Conservation (phyloP, 1,140 invertebrate genomes). For the Drosophila simulans region DNA sequence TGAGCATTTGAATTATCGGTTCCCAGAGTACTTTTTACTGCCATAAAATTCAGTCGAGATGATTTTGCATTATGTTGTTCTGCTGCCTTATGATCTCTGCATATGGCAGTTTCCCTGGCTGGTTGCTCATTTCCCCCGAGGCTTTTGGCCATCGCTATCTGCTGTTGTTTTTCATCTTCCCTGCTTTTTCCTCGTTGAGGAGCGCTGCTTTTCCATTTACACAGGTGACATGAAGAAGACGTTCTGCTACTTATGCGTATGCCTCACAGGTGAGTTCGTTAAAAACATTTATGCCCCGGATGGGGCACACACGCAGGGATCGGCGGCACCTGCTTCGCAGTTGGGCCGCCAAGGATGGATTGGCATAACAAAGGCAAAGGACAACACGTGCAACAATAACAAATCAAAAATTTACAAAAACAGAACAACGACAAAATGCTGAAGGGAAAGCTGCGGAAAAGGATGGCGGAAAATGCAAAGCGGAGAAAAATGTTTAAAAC, state of each 20-base stretch:
- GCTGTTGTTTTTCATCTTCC: slow-evolving; percentile 27
- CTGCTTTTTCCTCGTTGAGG: not conserved
- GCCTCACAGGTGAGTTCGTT: slow-evolving; percentile 65
- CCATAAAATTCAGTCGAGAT: slow-evolving; percentile 1
- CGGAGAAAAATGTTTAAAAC: slow-evolving; percentile 77
- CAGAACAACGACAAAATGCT: slow-evolving; percentile 56
- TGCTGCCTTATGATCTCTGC: slow-evolving; percentile 27
- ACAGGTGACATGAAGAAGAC: slow-evolving; percentile 42
- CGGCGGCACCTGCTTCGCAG: slow-evolving; percentile 21
- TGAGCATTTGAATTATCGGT: not conserved
- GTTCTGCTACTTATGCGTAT: slow-evolving; percentile 59
- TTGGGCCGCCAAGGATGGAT: slow-evolving; percentile 66
- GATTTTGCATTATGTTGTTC: slow-evolving; percentile 18
- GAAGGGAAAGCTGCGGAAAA: slow-evolving; percentile 14
- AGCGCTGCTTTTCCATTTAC: slow-evolving; percentile 38
- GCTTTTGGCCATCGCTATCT: slow-evolving; percentile 33
- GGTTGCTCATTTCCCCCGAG: slow-evolving; percentile 25
- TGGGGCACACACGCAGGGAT: slow-evolving; percentile 26
- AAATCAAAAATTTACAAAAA: slow-evolving; percentile 83
- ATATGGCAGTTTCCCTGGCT: slow-evolving; percentile 18
- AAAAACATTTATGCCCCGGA: slow-evolving; percentile 61
- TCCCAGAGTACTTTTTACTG: not conserved
- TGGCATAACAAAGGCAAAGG: slow-evolving; percentile 79
- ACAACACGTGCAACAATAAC: slow-evolving; percentile 83
- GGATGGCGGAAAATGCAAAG: slow-evolving; percentile 62